A percentile compares a stretch with the other conserved stretches of the same genome.
phyloP scores from a whole-genome alignment of 2,888 invertebrate species.

The Andrena haemorrhoa region DNA sequence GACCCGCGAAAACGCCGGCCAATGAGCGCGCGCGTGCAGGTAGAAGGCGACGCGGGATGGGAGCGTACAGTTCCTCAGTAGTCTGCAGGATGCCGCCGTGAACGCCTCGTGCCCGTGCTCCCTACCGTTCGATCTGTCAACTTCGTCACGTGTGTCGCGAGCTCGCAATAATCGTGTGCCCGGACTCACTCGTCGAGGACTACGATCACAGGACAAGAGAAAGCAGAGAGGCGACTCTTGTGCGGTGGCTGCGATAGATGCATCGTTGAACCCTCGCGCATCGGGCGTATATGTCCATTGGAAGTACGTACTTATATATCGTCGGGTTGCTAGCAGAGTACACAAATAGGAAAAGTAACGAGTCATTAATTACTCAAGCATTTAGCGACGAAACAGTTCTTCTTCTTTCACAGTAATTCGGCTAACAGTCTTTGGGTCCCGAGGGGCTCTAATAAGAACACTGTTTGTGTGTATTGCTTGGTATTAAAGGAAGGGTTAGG shows the following conservation, averaged over 20 bases:
- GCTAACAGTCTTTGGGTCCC: too few relatives aligned
- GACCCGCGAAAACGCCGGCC: slow-evolving; percentile 81
- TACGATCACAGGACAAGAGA: neutral
- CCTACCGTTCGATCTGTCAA: slow-evolving; percentile 27
- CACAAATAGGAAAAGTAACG: too few relatives aligned
- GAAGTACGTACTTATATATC: slow-evolving; percentile 47
- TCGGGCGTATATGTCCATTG: slow-evolving; percentile 62
- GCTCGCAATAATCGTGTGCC: neutral
- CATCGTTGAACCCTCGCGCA: slow-evolving; percentile 46
- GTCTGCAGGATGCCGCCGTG: slow-evolving; percentile 82
- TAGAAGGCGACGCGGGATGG: slow-evolving; percentile 48
- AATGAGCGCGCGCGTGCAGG: slow-evolving; percentile 58
- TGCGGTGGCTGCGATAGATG: slow-evolving; percentile 54
- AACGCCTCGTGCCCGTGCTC: slow-evolving; percentile 60
- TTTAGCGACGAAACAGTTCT: too few relatives aligned
- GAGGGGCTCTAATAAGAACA: too few relatives aligned
- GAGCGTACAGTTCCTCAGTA: slow-evolving; percentile 70
- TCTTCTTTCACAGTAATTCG: too few relatives aligned
- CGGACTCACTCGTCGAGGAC: neutral
- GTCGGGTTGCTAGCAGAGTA: too few relatives aligned
- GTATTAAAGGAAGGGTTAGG: too few relatives aligned
- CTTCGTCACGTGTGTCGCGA: slow-evolving; percentile 55
- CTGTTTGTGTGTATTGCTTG: too few relatives aligned
- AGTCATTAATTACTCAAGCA: too few relatives aligned
- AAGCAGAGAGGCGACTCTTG: neutral